These are phyloP conservation scores for Brotogeris chrysoptera DNA, from an alignment of 2,797 vertebrate species.

Conservation along the genomic window DNA sequence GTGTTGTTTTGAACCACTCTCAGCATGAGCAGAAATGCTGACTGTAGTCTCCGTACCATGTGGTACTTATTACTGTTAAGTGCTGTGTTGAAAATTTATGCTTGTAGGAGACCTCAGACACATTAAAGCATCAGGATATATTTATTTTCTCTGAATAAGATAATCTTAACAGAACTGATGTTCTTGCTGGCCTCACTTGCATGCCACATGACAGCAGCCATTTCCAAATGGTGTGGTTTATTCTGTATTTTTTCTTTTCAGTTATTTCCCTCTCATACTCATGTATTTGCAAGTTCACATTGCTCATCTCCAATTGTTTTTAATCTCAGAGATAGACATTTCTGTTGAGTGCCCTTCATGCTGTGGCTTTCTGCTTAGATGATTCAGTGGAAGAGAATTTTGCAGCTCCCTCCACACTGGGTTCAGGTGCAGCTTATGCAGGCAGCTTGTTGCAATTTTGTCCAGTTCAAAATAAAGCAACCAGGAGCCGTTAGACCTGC, in stretches of 20 bases:
- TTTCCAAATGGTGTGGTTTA: neutral
- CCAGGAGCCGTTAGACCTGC: neutral
- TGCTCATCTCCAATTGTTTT: neutral
- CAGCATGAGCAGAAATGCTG: neutral
- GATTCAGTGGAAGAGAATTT: neutral
- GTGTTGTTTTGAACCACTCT: neutral
- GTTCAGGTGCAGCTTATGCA: neutral
- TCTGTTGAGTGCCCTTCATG: neutral
- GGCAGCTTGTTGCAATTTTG: rapidly evolving
- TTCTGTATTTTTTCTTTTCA: neutral
- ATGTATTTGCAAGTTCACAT: neutral
- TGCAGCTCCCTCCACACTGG: rapidly evolving
- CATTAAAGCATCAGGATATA: neutral
- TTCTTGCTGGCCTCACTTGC: neutral
- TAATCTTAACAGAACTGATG: neutral
- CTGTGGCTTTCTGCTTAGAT: neutral
- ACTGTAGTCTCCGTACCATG: neutral
- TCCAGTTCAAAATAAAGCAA: neutral
- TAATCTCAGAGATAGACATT: neutral
- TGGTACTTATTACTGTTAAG: neutral
- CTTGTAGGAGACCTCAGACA: neutral
- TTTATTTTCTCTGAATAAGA: neutral
- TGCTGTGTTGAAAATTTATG: neutral
- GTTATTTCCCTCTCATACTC: neutral
- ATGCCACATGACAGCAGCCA: neutral